Conservation (phyloP, 2,113 vertebrate species). For the Clarias batrachus region DNA sequence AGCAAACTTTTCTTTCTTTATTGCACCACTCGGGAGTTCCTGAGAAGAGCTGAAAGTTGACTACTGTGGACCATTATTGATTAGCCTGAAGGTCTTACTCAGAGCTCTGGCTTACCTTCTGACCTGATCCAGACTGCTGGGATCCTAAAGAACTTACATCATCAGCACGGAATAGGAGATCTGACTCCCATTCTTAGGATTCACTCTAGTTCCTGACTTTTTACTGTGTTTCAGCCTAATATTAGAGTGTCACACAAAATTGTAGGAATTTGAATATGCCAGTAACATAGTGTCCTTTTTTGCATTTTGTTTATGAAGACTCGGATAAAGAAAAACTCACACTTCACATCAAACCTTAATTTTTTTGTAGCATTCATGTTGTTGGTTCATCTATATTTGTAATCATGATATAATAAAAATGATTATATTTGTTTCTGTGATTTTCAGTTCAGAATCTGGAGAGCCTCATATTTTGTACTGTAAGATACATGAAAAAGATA, state of each 20-base stretch:
- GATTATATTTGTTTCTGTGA: neutral
- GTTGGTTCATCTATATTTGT: neutral
- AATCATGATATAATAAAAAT: neutral
- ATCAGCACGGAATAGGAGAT: slow-evolving; percentile 47
- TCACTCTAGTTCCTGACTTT: slow-evolving; percentile 12
- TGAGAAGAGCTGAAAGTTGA: slow-evolving; percentile 38
- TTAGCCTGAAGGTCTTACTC: slow-evolving; percentile 50
- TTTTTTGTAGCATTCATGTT: neutral
- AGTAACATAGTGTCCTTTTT: neutral
- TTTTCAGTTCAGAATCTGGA: neutral
- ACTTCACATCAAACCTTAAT: neutral
- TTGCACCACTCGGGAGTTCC: neutral
- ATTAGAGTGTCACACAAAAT: neutral
- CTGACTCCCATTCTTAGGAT: slow-evolving; percentile 37
- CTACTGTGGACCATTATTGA: slow-evolving; percentile 50
- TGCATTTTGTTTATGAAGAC: neutral
- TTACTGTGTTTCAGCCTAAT: neutral
- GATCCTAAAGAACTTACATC: slow-evolving; percentile 55
- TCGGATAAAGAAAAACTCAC: neutral
- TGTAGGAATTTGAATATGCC: neutral
- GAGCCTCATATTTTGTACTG: neutral
- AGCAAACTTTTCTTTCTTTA: neutral
- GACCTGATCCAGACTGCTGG: slow-evolving; percentile 61
- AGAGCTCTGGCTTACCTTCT: slow-evolving; percentile 57
- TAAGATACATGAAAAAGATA: neutral